These are phyloP conservation scores for Meloidogyne exigua DNA, from an alignment of 1,140 invertebrate genomes.

Conservation along the genomic window DNA sequence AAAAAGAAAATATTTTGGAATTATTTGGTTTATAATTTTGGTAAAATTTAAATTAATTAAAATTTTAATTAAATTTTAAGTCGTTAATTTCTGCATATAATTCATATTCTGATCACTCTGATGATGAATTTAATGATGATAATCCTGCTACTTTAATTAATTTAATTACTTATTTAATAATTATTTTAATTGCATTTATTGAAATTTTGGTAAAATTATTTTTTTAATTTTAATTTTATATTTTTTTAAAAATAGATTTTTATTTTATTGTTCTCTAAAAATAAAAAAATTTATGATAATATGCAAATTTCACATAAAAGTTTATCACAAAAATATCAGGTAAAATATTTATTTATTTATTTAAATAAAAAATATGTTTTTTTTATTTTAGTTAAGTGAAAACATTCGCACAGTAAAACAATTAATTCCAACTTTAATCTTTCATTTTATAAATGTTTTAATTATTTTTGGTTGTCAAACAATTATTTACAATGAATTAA, in stretches of 20 bases:
- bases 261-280: not conserved
- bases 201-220: constrained; percentile 6
- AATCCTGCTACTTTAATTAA: not conserved
- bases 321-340: constrained; percentile 6
- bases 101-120: not conserved
- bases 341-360: not conserved
- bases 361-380: not conserved
- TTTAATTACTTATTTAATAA: not conserved
- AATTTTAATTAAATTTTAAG: not conserved
- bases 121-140: not conserved
- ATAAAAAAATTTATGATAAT: constrained; percentile 22
- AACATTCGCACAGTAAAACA: not conserved
- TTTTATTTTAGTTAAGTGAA: not conserved
- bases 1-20: constrained; percentile 71
- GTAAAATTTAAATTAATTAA: not conserved
- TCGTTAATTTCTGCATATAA: not conserved
- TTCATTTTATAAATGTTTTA: constrained; percentile 5
- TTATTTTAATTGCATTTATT: constrained; percentile 10
- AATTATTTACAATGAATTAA: constrained; percentile 21
- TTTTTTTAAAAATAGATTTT: not conserved
- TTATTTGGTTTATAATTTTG: constrained; percentile 72
- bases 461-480: constrained; percentile 12
- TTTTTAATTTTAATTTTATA: not conserved
- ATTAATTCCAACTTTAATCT: not conserved
- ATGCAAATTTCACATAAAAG: not conserved